These are phyloP conservation scores for Alectoris magna DNA, from an alignment of 2,797 vertebrate species.

Conservation along the genomic window DNA sequence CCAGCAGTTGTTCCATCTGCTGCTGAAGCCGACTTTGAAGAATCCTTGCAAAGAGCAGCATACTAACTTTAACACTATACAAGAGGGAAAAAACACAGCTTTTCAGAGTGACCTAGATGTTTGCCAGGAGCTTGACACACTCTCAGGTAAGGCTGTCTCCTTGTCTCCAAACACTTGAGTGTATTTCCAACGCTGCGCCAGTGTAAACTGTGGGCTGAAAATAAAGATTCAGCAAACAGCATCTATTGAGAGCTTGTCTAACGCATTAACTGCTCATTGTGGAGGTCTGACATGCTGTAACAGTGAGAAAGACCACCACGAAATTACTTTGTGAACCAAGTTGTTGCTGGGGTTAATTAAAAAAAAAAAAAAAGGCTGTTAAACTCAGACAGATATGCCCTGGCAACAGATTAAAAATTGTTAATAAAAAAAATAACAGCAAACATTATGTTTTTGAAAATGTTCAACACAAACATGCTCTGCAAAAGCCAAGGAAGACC, in stretches of 20 bases:
- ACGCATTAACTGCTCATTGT: slow-evolving; percentile 16
- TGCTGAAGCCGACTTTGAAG: slow-evolving; percentile 71
- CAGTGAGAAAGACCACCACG: background rate
- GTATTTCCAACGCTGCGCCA: slow-evolving; percentile 35
- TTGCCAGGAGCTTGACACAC: slow-evolving; percentile 65
- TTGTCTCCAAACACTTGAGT: slow-evolving; percentile 52
- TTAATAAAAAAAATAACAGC: background rate
- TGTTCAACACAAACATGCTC: slow-evolving; percentile 12
- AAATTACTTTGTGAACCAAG: background rate
- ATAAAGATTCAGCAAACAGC: slow-evolving; percentile 36
- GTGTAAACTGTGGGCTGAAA: slow-evolving; percentile 49
- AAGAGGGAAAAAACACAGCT: slow-evolving; percentile 14
- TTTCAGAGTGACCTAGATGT: slow-evolving; percentile 61
- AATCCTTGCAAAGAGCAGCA: slow-evolving; percentile 70
- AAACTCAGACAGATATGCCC: background rate
- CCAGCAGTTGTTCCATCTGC: slow-evolving; percentile 74
- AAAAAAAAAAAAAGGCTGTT: background rate
- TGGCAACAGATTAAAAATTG: background rate
- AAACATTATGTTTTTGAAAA: background rate
- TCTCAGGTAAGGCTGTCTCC: slow-evolving; percentile 60
- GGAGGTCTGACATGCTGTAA: background rate
- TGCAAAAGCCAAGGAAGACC: slow-evolving; percentile 17
- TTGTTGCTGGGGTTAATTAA: background rate
- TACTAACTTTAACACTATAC: slow-evolving; percentile 53
- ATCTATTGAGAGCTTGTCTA: slow-evolving; percentile 33